phyloP scores from a whole-genome alignment of 1,140 invertebrate genomes.

The Drosophila mauritiana region DNA sequence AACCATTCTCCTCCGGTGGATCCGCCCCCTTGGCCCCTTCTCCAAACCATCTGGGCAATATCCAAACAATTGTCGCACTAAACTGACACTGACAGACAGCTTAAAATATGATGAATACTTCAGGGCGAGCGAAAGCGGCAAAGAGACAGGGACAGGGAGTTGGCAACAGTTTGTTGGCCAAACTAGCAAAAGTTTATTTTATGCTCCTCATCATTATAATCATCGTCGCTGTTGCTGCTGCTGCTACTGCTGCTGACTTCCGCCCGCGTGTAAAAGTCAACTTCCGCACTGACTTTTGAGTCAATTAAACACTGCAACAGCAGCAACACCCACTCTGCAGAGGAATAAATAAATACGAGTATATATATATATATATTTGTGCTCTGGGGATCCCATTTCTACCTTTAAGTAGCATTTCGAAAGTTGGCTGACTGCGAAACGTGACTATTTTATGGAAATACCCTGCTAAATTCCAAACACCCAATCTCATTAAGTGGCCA shows the following conservation, averaged over 20 bases:
- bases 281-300: slow-evolving; percentile 71
- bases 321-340: slow-evolving; percentile 18
- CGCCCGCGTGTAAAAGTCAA: slow-evolving; percentile 66
- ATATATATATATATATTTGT: slow-evolving; percentile 2
- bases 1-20: no score
- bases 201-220: slow-evolving; percentile 48
- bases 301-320: slow-evolving; percentile 68
- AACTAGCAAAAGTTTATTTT: slow-evolving; percentile 66
- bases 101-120: slow-evolving; percentile 63
- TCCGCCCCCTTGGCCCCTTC: no score
- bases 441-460: slow-evolving; percentile 20
- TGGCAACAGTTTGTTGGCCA: slow-evolving; percentile 62
- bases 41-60: slow-evolving; percentile 29
- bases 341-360: background rate
- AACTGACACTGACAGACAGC: slow-evolving; percentile 61
- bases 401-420: slow-evolving; percentile 13
- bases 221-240: slow-evolving; percentile 5
- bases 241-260: slow-evolving; percentile 38
- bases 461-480: slow-evolving; percentile 3
- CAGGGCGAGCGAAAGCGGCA: background rate
- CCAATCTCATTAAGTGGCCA: background rate
- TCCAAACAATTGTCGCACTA: slow-evolving; percentile 72
- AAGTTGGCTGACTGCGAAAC: slow-evolving; percentile 8
- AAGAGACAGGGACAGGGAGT: slow-evolving; percentile 9
- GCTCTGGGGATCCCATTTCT: slow-evolving; percentile 3